Conservation (phyloP, 2,797 vertebrate species). For the Myripristis murdjan region DNA sequence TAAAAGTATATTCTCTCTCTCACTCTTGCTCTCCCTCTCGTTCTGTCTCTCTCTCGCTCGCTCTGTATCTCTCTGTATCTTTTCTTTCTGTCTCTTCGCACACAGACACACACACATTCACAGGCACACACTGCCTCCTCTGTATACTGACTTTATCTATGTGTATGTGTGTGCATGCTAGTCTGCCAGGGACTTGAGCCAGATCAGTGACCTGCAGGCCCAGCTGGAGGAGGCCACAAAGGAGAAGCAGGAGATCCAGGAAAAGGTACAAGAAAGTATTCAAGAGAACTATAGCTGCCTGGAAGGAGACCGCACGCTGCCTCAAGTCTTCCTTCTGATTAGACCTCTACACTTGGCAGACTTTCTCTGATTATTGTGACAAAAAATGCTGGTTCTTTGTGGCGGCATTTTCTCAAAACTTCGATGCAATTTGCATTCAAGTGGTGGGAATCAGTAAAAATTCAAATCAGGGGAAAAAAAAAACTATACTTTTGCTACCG, state of each 20-base stretch:
- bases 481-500: constrained; percentile 38
- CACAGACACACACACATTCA: not conserved
- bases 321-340: constrained; percentile 67
- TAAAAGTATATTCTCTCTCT: not conserved
- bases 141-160: constrained; percentile 28
- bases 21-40: not conserved
- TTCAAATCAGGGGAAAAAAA: constrained; percentile 42
- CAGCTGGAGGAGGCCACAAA: constrained; percentile 95
- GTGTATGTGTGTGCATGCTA: constrained; percentile 61
- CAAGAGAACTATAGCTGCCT: constrained; percentile 44
- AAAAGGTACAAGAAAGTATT: constrained; percentile 90
- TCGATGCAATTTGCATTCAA: constrained; percentile 68
- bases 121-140: constrained; percentile 1
- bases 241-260: constrained; percentile 97
- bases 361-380: constrained; percentile 69
- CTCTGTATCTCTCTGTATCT: not conserved
- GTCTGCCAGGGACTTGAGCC: constrained; percentile 94
- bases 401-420: constrained; percentile 38
- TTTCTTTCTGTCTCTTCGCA: not conserved
- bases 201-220: constrained; percentile 97
- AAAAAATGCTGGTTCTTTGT: constrained; percentile 40
- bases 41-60: not conserved
- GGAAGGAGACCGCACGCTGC: constrained; percentile 45
- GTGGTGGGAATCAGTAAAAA: constrained; percentile 56
- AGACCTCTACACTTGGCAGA: constrained; percentile 54